A percentile compares a stretch with the other conserved stretches of the same genome.
phyloP scores from a whole-genome alignment of 2,797 vertebrate genomes.

The Crenuchus spilurus region DNA sequence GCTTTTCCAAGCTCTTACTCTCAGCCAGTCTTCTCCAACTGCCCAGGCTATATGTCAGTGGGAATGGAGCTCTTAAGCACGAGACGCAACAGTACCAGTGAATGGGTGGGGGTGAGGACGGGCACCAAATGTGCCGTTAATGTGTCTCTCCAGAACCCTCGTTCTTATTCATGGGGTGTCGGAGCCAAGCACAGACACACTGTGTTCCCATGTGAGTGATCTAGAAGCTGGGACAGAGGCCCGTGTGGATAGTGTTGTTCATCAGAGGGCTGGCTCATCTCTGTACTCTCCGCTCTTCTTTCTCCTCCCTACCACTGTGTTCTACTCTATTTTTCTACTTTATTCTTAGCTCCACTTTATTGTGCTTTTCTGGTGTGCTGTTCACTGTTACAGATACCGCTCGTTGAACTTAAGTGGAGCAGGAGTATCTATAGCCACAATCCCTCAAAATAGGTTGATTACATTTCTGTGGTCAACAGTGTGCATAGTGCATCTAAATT shows the following conservation, averaged over 20 bases:
- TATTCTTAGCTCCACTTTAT: conserved; percentile 18
- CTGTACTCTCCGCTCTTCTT: conserved; percentile 19
- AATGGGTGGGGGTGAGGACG: conserved; percentile 1
- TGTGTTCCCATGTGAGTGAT: conserved; percentile 40
- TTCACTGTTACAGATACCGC: conserved; percentile 12
- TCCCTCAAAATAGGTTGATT: background rate
- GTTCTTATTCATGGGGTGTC: conserved; percentile 52
- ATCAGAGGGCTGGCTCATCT: conserved; percentile 28
- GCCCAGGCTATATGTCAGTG: conserved; percentile 67
- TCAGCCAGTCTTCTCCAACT: conserved; percentile 61
- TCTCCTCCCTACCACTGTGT: conserved; percentile 1
- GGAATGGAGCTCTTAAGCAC: conserved; percentile 55
- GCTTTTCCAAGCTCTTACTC: conserved; percentile 48
- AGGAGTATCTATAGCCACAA: conserved; percentile 1
- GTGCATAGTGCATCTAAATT: background rate
- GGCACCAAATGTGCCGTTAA: conserved; percentile 47
- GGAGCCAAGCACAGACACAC: conserved; percentile 37
- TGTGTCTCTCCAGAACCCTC: conserved; percentile 33
- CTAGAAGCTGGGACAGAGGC: conserved; percentile 20
- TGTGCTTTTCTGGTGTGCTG: conserved; percentile 6
- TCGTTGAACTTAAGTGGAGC: conserved; percentile 22
- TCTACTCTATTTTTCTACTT: conserved; percentile 59
- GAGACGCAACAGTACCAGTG: conserved; percentile 4
- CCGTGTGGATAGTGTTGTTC: conserved; percentile 33
- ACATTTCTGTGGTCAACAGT: background rate